Evolutionary conservation across 2,888 invertebrate genomes (phyloP), one percentile per base, ranked within the genome.

Genomic region (Aphidius colemani): DNA sequence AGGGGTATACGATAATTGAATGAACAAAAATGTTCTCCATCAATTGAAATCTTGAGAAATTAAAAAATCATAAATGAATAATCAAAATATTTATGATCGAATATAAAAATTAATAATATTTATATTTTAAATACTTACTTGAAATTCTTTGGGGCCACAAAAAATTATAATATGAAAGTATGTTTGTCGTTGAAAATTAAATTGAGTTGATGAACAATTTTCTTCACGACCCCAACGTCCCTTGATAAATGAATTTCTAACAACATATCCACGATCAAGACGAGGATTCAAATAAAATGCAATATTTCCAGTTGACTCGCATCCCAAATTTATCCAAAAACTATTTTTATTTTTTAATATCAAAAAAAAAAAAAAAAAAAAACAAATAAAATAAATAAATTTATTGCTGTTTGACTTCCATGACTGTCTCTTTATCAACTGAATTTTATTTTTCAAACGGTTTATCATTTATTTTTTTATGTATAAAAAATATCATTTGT

Each of bases 241-340:
- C 70, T 87, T 87, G 10, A 87, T 79, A 61, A 87, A 86, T 3
- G 88, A 86, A 80, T 94, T 94, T 68, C 94, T 85, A 1, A 94
- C 93, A 49, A 94, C 89, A 75, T 91, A 91, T 66, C 88, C 87
- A 76, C 92, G 89, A 64, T 90, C 90, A 70, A 94, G 83, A 11
- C 94, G 89, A 7, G 93, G 92, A 83, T 94, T 94, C 74, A 95
- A 88, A 79, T 94, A 94, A 45, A 94, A 85, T 0, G 90, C 92
- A 11, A 93, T 86, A 73, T 90, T 90, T 30, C 75, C 76, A 10
- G 72, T 43, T 7, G 69, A 50, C 60, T 74, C 78, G 70, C 85
- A 85, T 45, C 85, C 83, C 69, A 90, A 84, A 79, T 90, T 89
- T 66, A 90, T 78, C 8, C 88, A 84, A 79, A 90, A 90, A 83